phyloP scores from a whole-genome alignment of 2,888 invertebrate species.

The Colostygia pectinataria region DNA sequence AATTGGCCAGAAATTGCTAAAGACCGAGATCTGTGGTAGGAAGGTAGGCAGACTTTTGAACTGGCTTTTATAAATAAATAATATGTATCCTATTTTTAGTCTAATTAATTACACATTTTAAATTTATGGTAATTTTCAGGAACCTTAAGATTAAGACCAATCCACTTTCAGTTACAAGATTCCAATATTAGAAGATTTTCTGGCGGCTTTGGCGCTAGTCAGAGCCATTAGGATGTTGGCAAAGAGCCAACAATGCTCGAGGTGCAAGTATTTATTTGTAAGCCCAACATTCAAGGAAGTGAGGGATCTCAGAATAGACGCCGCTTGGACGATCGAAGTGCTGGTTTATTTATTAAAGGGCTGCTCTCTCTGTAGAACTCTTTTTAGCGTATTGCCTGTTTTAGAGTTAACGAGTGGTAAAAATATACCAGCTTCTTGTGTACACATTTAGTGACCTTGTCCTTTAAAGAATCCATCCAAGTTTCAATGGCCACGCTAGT shows the following conservation, averaged over 20 bases:
- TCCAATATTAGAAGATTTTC: slow-evolving; percentile 72
- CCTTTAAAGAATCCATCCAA: no score
- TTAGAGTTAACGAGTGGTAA: background rate
- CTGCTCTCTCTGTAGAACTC: slow-evolving; percentile 7
- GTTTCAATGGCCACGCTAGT: no score
- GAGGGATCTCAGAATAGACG: slow-evolving; percentile 75
- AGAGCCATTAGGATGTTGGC: slow-evolving; percentile 78
- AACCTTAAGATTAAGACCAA: slow-evolving; percentile 56
- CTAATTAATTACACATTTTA: no score
- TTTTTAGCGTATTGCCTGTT: background rate
- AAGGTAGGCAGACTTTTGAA: no score
- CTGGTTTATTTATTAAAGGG: slow-evolving; percentile 19
- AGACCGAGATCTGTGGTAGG: no score
- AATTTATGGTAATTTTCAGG: background rate
- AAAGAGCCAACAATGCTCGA: slow-evolving; percentile 60
- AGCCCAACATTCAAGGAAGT: slow-evolving; percentile 79
- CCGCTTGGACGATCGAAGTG: slow-evolving; percentile 60
- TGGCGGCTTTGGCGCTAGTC: slow-evolving; percentile 69
- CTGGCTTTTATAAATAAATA: no score
- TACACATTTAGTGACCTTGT: no score
- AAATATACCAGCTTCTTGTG: no score
- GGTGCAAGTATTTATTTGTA: slow-evolving; percentile 77
- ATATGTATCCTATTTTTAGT: no score
- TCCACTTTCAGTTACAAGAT: slow-evolving; percentile 65
- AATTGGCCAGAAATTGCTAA: no score